Evolutionary conservation across 2,797 vertebrate species (phyloP), one percentile per base, ranked within the genome.

Genomic region (Bovichtus diacanthus): DNA sequence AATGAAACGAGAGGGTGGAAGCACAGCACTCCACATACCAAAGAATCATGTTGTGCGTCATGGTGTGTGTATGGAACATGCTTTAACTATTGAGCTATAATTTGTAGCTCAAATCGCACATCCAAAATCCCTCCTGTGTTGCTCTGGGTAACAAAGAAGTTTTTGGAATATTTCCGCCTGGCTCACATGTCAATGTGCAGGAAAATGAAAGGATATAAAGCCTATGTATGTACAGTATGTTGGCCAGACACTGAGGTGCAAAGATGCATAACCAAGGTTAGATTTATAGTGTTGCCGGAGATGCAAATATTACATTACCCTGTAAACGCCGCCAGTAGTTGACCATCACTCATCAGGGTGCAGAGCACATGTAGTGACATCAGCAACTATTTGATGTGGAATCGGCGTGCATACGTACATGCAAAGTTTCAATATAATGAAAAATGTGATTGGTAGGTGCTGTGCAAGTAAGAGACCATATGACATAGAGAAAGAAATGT

Each of bases 301-400:
- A 83, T 71, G 82, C 67, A 92, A 92, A 91, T 74, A 92, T 92
- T 59, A 76, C 90, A 92, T 62, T 50, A 36, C 27, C 74, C 23
- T 87, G 89, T 67, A 83, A 90, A 88, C 62, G 73, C 67, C 56
- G 53, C 18, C 25, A 69, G 73, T 81, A 68, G 90, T 82, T 89
- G 72, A 74, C 75, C 59, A 79, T 46, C 65, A 31, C 43, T 84
- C 84, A 88, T 82, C 82, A 68, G 61, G 11, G 62, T 18, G 41
- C 60, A 81, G 44, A 63, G 68, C 58, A 73, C 80, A 81, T 62
- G 61, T 80, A 38, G 68, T 82, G 74, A 76, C 76, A 90, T 90
- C 78, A 79, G 9, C 78, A 85, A 58, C 6, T 84, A 54, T 85
- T 85, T 88, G 75, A 89, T 85, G 69, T 78, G 60, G 64, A 81